Evolutionary conservation across 2,113 vertebrate genomes (phyloP).

Genomic region (Thryonomys swinderianus): DNA sequence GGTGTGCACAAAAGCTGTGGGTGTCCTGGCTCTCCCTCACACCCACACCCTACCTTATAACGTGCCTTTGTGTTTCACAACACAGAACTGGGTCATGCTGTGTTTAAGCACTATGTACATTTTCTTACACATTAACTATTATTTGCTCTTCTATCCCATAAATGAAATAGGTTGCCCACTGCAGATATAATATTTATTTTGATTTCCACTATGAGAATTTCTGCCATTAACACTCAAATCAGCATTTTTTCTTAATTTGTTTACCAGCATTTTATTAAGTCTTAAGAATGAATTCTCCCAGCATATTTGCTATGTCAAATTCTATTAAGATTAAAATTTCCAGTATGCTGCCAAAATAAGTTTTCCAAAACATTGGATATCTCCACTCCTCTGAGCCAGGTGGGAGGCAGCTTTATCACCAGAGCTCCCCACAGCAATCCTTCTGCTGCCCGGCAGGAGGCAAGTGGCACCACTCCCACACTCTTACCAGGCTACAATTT

Average conservation of each 20-base stretch:
- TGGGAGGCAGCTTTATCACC: rapidly evolving
- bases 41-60: neutral
- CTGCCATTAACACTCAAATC: neutral
- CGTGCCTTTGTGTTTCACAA: neutral
- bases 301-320: neutral
- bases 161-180: neutral
- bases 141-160: neutral
- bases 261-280: neutral
- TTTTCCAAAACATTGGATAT: too few species aligned
- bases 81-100: neutral
- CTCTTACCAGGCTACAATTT: rapidly evolving
- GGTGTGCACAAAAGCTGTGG: neutral
- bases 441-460: neutral
- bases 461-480: rapidly evolving
- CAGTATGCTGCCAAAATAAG: neutral
- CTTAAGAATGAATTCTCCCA: neutral
- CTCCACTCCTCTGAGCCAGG: rapidly evolving
- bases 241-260: neutral
- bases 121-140: neutral
- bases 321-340: neutral
- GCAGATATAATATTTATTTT: neutral
- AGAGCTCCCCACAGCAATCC: rapidly evolving
- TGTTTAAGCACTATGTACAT: neutral
- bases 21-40: neutral
- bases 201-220: neutral